Evolutionary conservation across 1,140 invertebrate species (phyloP), one percentile per base, ranked within the genome.

Genomic region (Aphelenchoides fujianensis): DNA sequence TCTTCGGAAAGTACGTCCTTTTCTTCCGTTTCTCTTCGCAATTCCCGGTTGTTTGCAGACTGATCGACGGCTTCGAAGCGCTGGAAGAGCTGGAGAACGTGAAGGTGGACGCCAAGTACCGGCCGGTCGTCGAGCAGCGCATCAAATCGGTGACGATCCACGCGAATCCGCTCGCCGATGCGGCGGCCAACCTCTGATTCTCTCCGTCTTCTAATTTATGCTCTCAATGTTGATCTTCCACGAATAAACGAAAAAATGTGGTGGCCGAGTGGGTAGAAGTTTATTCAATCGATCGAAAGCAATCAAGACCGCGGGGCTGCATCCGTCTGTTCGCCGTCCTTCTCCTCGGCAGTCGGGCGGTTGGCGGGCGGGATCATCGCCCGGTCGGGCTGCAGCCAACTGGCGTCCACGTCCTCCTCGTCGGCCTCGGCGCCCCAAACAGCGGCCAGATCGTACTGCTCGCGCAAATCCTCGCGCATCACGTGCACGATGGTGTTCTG

Each of bases 51-150:
- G 70, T 74, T 89, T 90, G 77, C 86, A 95, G 94, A 85, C 90
- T 98, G 0, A 97, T 99, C 73, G 95, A 98, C 89, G 96, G 96
- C 16, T 91, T 97, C 84, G 95, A 98, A 84, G 90, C 91, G 0
- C 86, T 98, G 16, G 95, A 98, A 85, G 93, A 96, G 84, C 86
- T 98, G 70, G 96, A 99, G 86, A 97, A 97, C 85, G 85, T 94
- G 64, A 90, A 92, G 36, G 94, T 98, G 0, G 82, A 84, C 57
- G 72, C 69, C 16, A 82, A 77, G 61, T 80, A 73, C 67, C 69
- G 81, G 7, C 82, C 82, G 2, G 69, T 83, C 9, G 79, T 84
- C 9, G 77, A 84, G 64, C 83, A 83, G 37, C 69, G 71, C 28
- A 84, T 83, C 28, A 72, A 74, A 52, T 69, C 34, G 62, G 70